A percentile compares a stretch with the other conserved stretches of the same genome.
phyloP scores from a whole-genome alignment of 2,797 vertebrate genomes.

The Spinibarbus caldwelli region DNA sequence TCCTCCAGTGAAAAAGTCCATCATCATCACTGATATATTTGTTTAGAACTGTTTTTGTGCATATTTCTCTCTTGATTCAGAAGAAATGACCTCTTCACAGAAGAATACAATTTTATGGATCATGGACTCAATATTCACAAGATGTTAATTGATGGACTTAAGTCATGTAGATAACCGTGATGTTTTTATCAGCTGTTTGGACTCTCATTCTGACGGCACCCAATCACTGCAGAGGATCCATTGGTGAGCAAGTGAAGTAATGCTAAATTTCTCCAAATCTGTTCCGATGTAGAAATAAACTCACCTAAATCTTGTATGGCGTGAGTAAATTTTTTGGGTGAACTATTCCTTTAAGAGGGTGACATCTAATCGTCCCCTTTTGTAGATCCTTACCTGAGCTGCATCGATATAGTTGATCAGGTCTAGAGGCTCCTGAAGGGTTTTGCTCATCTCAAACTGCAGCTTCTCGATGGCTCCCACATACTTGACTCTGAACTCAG shows the following conservation, averaged over 20 bases:
- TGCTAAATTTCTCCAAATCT: background rate
- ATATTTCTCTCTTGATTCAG: background rate
- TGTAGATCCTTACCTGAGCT: slow-evolving; percentile 83
- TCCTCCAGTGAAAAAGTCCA: background rate
- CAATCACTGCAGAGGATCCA: background rate
- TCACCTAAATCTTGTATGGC: background rate
- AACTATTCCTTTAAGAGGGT: background rate
- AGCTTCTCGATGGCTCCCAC: slow-evolving; percentile 93
- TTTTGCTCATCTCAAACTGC: slow-evolving; percentile 85
- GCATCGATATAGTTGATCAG: slow-evolving; percentile 96
- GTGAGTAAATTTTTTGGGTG: background rate
- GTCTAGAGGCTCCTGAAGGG: slow-evolving; percentile 90
- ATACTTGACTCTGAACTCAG: slow-evolving; percentile 94
- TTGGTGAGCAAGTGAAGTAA: background rate
- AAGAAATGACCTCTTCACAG: background rate
- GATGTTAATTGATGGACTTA: background rate
- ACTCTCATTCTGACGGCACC: background rate
- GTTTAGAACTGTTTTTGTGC: background rate
- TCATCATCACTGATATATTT: background rate
- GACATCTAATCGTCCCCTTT: background rate
- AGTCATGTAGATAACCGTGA: background rate
- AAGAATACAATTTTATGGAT: background rate
- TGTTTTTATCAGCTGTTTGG: background rate
- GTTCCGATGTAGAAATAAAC: background rate
- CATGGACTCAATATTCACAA: background rate